Conservation (phyloP, 92 coral and sea anemone genomes). For the Zoanthus sociatus region DNA sequence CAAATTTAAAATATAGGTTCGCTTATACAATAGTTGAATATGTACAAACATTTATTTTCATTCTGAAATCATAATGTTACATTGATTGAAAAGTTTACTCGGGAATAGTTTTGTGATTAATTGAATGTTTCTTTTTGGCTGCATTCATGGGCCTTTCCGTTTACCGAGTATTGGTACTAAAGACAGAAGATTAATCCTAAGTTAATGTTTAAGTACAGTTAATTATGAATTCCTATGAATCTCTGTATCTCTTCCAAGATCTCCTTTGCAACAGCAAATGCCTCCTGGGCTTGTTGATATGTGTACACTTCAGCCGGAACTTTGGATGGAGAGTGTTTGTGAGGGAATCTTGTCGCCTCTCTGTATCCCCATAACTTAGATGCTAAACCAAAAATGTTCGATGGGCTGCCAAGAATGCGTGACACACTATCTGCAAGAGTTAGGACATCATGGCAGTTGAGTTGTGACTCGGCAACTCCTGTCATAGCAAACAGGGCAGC, state of each 20-base stretch:
- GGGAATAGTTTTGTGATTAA: no score
- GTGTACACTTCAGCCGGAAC: constrained; percentile 82
- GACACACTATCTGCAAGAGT: constrained; percentile 67
- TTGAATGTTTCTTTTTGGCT: no score
- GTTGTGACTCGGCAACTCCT: constrained; percentile 83
- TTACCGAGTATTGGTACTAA: no score
- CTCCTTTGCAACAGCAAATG: constrained; percentile 65
- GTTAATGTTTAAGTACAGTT: no score
- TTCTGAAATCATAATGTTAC: no score
- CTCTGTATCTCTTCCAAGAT: constrained; percentile 60
- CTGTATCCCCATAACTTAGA: constrained; percentile 74
- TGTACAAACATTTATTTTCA: no score
- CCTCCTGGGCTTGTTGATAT: constrained; percentile 78
- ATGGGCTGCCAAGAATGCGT: constrained; percentile 70
- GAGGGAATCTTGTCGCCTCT: constrained; percentile 80
- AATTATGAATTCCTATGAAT: constrained; percentile 56
- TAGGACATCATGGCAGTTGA: constrained; percentile 78
- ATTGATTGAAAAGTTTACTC: no score
- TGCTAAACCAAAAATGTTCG: constrained; percentile 55
- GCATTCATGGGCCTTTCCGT: no score
- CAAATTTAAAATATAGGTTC: no score
- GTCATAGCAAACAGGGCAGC: constrained; percentile 78
- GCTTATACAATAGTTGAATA: no score
- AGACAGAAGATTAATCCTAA: no score
- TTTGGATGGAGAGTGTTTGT: constrained; percentile 67